These are phyloP conservation scores for Apocheima hispidaria DNA, from an alignment of 2,888 invertebrate species.

Conservation along the genomic window DNA sequence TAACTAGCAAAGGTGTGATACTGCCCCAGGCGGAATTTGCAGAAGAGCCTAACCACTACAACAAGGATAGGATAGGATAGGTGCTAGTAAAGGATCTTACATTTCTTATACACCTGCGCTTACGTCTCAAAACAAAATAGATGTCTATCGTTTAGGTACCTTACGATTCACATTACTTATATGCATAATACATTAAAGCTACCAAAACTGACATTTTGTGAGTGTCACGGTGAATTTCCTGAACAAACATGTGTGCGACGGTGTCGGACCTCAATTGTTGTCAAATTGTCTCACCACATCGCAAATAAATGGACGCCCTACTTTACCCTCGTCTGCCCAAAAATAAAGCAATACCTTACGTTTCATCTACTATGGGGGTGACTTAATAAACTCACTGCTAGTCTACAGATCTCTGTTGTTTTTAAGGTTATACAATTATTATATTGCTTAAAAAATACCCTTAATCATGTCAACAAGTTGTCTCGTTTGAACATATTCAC, in stretches of 20 bases:
- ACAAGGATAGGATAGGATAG: no score
- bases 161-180: no score
- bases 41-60: no score
- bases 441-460: no score
- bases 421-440: no score
- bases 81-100: no score
- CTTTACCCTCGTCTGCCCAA: conserved; percentile 52
- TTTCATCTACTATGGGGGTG: conserved; percentile 49
- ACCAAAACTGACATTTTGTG: neutral
- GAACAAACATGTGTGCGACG: conserved; percentile 47
- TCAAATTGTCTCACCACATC: conserved; percentile 47
- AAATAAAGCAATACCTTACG: conserved; percentile 49
- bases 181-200: neutral
- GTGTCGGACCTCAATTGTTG: conserved; percentile 17
- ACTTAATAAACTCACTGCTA: conserved; percentile 22
- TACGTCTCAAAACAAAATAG: no score
- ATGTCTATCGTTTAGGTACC: no score
- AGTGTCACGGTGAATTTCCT: conserved; percentile 38
- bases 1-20: no score
- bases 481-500: no score
- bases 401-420: neutral
- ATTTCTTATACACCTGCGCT: neutral
- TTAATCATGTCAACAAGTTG: no score
- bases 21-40: no score
- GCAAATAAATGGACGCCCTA: conserved; percentile 46